A percentile compares a stretch with the other conserved stretches of the same genome.
Evolutionary conservation across 2,797 vertebrate genomes (phyloP).

Genomic region (Leptodactylus fallax): DNA sequence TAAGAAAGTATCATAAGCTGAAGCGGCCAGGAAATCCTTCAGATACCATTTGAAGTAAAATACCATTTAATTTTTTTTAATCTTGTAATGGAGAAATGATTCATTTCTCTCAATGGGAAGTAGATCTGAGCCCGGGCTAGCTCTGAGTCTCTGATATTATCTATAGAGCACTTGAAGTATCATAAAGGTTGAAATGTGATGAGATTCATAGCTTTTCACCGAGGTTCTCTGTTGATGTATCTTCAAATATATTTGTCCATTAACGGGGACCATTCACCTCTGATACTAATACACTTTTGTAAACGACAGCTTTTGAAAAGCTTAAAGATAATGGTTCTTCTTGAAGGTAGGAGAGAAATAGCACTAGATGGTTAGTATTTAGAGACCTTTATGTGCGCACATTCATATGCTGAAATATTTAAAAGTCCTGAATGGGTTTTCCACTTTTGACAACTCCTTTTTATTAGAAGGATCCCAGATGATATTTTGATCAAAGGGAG

Average conservation of each 20-base stretch:
- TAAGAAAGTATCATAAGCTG: not conserved
- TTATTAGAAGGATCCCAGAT: too few relatives aligned
- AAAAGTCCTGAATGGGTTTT: too few relatives aligned
- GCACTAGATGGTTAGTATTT: not conserved
- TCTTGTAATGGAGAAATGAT: conserved; percentile 37
- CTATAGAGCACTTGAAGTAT: conserved; percentile 30
- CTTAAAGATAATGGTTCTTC: not conserved
- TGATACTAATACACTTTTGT: not conserved
- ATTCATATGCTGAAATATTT: too few relatives aligned
- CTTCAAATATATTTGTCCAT: conserved; percentile 28
- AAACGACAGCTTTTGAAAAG: not conserved
- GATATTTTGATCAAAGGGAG: too few relatives aligned
- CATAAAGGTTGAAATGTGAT: conserved; percentile 10
- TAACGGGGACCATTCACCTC: not conserved
- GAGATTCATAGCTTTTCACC: conserved; percentile 26
- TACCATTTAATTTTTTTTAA: conserved; percentile 31
- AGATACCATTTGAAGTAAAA: not conserved
- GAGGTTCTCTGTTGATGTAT: not conserved
- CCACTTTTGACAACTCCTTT: too few relatives aligned
- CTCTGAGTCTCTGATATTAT: conserved; percentile 29
- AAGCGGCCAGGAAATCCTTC: not conserved
- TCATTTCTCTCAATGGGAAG: conserved; percentile 21
- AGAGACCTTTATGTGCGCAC: not conserved
- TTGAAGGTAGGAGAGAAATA: not conserved
- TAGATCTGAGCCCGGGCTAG: not conserved